phyloP scores from a whole-genome alignment of 2,888 invertebrate genomes.

The Lepetodrilus schrolli region DNA sequence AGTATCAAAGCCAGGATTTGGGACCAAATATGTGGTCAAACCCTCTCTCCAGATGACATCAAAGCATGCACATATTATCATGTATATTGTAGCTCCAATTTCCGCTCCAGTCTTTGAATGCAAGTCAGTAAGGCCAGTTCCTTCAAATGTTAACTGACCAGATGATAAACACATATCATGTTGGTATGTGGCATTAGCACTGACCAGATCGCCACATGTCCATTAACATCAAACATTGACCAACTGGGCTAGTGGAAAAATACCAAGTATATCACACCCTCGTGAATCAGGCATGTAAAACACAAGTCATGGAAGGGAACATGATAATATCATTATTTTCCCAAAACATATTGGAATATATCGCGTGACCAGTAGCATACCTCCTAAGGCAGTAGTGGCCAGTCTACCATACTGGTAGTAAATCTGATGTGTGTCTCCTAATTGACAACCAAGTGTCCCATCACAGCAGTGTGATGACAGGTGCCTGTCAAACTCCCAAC shows the following conservation, averaged over 20 bases:
- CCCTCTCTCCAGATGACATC: background rate
- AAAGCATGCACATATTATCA: background rate
- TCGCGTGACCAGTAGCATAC: too few species aligned
- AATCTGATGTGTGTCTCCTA: background rate
- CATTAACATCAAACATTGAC: background rate
- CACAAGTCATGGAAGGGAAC: too few species aligned
- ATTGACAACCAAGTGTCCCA: too few species aligned
- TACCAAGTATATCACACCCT: background rate
- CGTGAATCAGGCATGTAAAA: background rate
- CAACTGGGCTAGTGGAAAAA: background rate
- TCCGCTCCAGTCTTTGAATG: background rate
- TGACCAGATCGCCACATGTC: background rate
- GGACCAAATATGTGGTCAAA: background rate
- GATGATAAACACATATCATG: background rate
- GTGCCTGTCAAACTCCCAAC: too few species aligned
- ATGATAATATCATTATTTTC: too few species aligned
- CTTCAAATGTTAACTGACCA: background rate
- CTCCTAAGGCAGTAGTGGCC: background rate
- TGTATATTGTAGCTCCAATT: constrained; percentile 2
- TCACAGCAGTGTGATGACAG: too few species aligned
- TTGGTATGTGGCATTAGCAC: background rate
- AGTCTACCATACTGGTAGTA: background rate
- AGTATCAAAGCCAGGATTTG: background rate
- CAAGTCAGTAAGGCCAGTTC: background rate
- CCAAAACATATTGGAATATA: too few species aligned